Conservation (phyloP, 2,888 invertebrate species). For the Leptinotarsa haldemani region DNA sequence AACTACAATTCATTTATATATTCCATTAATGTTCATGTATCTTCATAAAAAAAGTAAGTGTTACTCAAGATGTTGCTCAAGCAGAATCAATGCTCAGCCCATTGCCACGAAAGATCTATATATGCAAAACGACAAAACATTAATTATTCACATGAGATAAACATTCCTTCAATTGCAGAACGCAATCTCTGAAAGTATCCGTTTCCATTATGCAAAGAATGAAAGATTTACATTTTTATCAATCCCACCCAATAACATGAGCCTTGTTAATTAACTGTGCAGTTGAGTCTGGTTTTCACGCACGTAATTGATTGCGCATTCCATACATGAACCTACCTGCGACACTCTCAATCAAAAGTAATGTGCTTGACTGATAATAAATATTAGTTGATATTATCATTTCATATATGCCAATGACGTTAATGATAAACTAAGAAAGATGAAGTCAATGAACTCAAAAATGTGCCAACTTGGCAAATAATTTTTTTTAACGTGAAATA, state of each 20-base stretch:
- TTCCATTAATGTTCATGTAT: no score
- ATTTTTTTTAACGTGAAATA: no score
- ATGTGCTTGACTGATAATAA: slow-evolving; percentile 42
- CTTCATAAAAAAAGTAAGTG: not conserved
- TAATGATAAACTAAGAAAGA: no score
- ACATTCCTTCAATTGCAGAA: slow-evolving; percentile 11
- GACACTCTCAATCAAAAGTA: slow-evolving; percentile 18
- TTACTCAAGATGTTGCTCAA: not conserved
- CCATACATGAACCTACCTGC: slow-evolving; percentile 20
- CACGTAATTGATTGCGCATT: slow-evolving; percentile 33
- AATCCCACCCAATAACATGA: slow-evolving; percentile 29
- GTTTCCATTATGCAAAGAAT: slow-evolving; percentile 20
- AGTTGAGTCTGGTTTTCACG: slow-evolving; percentile 28
- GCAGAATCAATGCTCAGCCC: not conserved
- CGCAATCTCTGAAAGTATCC: not conserved
- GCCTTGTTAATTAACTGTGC: slow-evolving; percentile 34
- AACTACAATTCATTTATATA: no score
- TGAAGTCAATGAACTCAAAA: no score
- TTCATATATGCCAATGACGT: no score
- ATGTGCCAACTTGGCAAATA: no score
- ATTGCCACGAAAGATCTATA: not conserved
- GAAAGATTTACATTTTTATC: slow-evolving; percentile 34
- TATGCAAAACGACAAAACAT: not conserved
- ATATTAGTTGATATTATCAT: slow-evolving; percentile 33
- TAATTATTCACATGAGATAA: not conserved